A percentile compares a stretch with the other conserved stretches of the same genome.
These are phyloP conservation scores for Cheilosia pagana DNA, from an alignment of 2,888 invertebrate species.

Conservation along the genomic window DNA sequence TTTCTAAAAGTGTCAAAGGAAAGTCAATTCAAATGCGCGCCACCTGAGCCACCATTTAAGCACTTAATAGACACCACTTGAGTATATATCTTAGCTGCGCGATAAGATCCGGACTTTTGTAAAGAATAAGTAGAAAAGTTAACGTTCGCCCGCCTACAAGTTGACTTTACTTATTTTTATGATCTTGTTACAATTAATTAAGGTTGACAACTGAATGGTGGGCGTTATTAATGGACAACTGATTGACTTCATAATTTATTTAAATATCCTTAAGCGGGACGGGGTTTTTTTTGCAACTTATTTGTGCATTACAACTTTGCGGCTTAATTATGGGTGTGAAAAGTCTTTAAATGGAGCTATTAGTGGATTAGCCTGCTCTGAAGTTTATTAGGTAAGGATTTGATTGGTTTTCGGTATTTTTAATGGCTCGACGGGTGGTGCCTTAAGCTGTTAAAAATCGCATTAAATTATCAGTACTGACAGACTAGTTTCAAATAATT, in stretches of 20 bases:
- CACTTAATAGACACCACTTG: slow-evolving; percentile 11
- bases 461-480: too few relatives aligned
- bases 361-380: not conserved
- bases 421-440: not conserved
- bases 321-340: slow-evolving; percentile 21
- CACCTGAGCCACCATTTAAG: slow-evolving; percentile 4
- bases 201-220: slow-evolving; percentile 48
- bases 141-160: not conserved
- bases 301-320: slow-evolving; percentile 7
- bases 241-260: slow-evolving; percentile 31
- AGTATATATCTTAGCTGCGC: not conserved
- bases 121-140: slow-evolving; percentile 13
- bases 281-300: not conserved
- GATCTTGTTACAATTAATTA: slow-evolving; percentile 46
- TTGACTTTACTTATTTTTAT: slow-evolving; percentile 30
- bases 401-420: slow-evolving; percentile 6
- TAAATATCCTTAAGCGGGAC: slow-evolving; percentile 25
- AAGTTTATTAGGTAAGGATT: not conserved
- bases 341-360: not conserved
- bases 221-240: slow-evolving; percentile 20
- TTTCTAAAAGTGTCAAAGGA: slow-evolving; percentile 36
- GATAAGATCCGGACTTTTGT: slow-evolving; percentile 22
- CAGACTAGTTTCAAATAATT: too few relatives aligned
- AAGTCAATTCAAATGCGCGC: slow-evolving; percentile 16
- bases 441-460: not conserved